These are phyloP conservation scores for Orchesellides sinensis DNA, from an alignment of 2,888 invertebrate species.

Conservation along the genomic window DNA sequence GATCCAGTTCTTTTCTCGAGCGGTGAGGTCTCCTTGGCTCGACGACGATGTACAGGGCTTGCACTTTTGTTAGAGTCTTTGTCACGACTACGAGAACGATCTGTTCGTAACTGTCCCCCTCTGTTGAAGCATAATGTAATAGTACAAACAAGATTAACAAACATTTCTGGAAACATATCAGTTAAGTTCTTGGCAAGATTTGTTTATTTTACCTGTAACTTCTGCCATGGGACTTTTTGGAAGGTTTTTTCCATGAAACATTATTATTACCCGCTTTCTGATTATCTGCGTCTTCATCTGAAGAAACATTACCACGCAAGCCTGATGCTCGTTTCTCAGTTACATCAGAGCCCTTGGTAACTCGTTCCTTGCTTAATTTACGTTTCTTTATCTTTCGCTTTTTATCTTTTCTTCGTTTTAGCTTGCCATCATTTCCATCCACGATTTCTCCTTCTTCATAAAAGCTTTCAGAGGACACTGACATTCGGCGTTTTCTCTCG, in stretches of 20 bases:
- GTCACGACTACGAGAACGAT: not conserved
- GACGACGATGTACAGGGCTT: not conserved
- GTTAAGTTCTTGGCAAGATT: too few species aligned
- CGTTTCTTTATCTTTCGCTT: constrained; percentile 77
- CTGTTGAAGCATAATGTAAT: too few species aligned
- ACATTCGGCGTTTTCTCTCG: constrained; percentile 23
- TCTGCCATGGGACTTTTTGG: constrained; percentile 86
- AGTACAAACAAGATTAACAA: too few species aligned
- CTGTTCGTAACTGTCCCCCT: constrained; percentile 77
- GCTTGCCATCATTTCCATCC: constrained; percentile 76
- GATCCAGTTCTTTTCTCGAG: not conserved
- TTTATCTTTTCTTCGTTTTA: constrained; percentile 71
- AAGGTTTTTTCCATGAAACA: constrained; percentile 87
- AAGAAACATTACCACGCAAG: constrained; percentile 38
- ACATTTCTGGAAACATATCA: too few species aligned
- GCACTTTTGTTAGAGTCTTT: not conserved
- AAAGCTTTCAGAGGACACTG: constrained; percentile 68
- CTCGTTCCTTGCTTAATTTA: constrained; percentile 76
- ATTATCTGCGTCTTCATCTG: constrained; percentile 15
- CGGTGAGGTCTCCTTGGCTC: not conserved
- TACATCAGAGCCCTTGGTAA: not conserved
- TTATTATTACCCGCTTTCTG: not conserved
- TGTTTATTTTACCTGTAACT: constrained; percentile 81
- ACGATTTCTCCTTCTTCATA: constrained; percentile 81
- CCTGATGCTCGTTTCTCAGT: constrained; percentile 76